Base-by-base conservation (phyloP, 2,113 vertebrate species). In the Neopipo cinnamomea region DNA sequence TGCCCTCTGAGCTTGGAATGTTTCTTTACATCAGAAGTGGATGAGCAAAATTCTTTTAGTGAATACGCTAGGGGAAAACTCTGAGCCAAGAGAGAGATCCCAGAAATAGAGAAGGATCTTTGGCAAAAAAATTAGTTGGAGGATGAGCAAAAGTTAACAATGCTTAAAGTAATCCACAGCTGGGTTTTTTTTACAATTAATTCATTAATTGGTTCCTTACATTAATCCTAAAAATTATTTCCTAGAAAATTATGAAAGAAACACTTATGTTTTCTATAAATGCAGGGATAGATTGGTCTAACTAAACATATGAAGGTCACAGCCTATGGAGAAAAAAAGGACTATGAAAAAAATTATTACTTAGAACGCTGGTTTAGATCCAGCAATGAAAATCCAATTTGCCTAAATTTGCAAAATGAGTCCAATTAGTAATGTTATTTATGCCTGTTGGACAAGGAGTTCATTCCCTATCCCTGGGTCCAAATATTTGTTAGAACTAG, bases 131-230 rank as follows among this genome's bases (percentile, higher is more conserved):
- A 59, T 2, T 0, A 27, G 8, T 52, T n/a, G 10, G 4, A 65
- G 4, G 33, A 76, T 59, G 20, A 67, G 14, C 4, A 76, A 55
- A 89, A 86, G 3, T 35, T 76, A 5, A 24, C 42, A 75, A 58
- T 0, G 0, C 8, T 11, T 4, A 42, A 39, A 6, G 5, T 49
- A 55, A 27, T 37, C 1, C 49, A 41, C 79, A 46, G 2, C 12
- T 75, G 9, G 0, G 0, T 0, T 0, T 0, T 56, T 62, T 74
- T 75, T 25, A 44, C 6, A 67, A 27, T 52, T 56, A 78, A 37
- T 33, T 66, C 2, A 62, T 52, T 2, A 52, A 79, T 5, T 72
- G 7, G 47, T 41, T 72, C 20, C 16, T 72, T 25, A 49, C 20
- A 14, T 33, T 80, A 65, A 72, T 20, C 12, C 14, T 66, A 65